Conservation (phyloP, 1,140 invertebrate genomes). For the Saccostrea cuccullata region DNA sequence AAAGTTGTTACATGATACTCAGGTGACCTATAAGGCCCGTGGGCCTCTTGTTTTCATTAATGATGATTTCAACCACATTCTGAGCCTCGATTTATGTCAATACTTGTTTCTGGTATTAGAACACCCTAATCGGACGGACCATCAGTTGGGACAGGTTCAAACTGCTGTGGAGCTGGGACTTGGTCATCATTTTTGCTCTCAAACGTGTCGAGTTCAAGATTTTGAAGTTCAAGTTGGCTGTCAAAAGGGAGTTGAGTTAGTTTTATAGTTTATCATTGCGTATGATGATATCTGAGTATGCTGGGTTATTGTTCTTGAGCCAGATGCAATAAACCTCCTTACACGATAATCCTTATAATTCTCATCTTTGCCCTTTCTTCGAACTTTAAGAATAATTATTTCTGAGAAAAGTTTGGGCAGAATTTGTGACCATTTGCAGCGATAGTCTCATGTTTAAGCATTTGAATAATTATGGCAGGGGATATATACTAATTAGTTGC, state of each 20-base stretch:
- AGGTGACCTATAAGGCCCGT: no score
- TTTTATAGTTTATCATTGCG: constrained; percentile 37
- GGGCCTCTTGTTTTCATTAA: constrained; percentile 40
- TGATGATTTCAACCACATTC: constrained; percentile 43
- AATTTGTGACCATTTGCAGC: constrained; percentile 34
- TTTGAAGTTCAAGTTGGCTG: constrained; percentile 19
- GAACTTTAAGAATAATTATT: constrained; percentile 44
- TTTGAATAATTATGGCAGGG: constrained; percentile 48
- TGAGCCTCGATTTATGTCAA: constrained; percentile 45
- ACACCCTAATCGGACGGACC: constrained; percentile 39
- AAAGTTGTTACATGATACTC: no score
- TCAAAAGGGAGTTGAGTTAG: constrained; percentile 43
- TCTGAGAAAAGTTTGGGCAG: constrained; percentile 39
- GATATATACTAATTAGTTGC: constrained; percentile 50
- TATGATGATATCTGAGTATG: constrained; percentile 3
- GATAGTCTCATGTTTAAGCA: constrained; percentile 49
- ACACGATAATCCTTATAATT: constrained; percentile 12
- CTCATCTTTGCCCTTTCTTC: constrained; percentile 47
- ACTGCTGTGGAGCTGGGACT: constrained; percentile 49
- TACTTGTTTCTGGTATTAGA: constrained; percentile 42
- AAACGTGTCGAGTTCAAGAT: constrained; percentile 28
- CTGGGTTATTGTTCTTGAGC: constrained; percentile 50
- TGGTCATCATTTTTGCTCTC: constrained; percentile 34
- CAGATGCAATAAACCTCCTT: constrained; percentile 34
- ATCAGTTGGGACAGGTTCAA: constrained; percentile 15